Conservation (phyloP, 2,888 invertebrate species). For the Cynaeus angustus region DNA sequence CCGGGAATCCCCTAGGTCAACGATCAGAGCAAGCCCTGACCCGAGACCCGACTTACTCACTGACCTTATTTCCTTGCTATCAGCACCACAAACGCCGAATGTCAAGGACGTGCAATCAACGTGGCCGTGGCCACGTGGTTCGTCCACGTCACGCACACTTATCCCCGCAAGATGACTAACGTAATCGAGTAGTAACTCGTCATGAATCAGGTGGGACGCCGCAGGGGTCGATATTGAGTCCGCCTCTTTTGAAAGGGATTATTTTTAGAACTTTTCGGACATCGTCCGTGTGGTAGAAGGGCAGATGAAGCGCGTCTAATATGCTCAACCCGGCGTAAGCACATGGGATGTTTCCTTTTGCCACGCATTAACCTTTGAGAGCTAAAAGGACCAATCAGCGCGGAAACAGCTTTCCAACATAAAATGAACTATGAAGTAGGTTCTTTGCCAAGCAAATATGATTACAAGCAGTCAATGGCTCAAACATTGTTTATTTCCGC, state of each 20-base stretch:
- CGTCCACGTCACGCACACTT: constrained; percentile 28
- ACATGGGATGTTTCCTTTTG: constrained; percentile 70
- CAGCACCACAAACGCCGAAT: constrained; percentile 53
- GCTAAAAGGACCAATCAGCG: constrained; percentile 68
- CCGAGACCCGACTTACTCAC: constrained; percentile 67
- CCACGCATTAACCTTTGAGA: constrained; percentile 70
- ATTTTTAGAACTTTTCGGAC: constrained; percentile 17
- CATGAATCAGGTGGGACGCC: not conserved
- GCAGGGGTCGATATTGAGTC: constrained; percentile 10
- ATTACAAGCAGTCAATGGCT: constrained; percentile 68
- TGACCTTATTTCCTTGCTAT: constrained; percentile 65
- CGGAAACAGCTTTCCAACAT: constrained; percentile 67
- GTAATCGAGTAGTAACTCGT: constrained; percentile 10
- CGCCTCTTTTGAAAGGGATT: constrained; percentile 3
- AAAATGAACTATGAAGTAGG: constrained; percentile 69
- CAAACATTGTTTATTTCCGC: constrained; percentile 64
- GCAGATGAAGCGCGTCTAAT: constrained; percentile 67
- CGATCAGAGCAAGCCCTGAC: constrained; percentile 68
- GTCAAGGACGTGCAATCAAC: constrained; percentile 57
- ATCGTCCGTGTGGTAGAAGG: constrained; percentile 5
- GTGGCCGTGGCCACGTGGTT: constrained; percentile 6
- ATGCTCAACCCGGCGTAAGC: constrained; percentile 67
- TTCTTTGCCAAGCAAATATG: constrained; percentile 68
- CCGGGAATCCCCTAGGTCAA: constrained; percentile 70
- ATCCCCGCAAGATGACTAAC: constrained; percentile 15